These are phyloP conservation scores for Ischnus inquisitorius DNA, from an alignment of 2,888 invertebrate species.

Conservation along the genomic window DNA sequence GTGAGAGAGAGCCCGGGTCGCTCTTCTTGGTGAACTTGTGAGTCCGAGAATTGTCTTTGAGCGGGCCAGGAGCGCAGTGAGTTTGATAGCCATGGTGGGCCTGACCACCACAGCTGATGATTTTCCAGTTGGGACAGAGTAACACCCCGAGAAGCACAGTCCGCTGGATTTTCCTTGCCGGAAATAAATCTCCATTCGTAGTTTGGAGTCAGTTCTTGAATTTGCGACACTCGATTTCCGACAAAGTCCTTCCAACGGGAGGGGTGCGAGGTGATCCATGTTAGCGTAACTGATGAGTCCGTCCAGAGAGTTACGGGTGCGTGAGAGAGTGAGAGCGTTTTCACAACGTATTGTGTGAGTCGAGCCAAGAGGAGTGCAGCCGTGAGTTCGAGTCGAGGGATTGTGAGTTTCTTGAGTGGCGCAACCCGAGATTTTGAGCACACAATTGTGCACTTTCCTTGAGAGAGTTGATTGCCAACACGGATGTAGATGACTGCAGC, in stretches of 20 bases:
- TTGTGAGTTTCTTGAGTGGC: conserved; percentile 32
- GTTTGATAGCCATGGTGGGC: background rate
- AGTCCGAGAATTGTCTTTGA: background rate
- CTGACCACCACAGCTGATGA: too few relatives aligned
- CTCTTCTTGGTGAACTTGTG: background rate
- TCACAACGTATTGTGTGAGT: conserved; percentile 39
- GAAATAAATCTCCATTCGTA: conserved; percentile 17
- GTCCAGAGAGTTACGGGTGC: conserved; percentile 56
- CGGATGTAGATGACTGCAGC: conserved; percentile 42
- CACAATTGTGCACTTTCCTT: conserved; percentile 21
- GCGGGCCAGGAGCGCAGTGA: background rate
- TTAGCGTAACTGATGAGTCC: conserved; percentile 58
- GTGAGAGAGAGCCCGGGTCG: background rate
- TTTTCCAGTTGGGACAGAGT: too few relatives aligned
- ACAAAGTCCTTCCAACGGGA: background rate
- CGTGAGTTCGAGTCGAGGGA: too few relatives aligned
- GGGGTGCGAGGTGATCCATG: conserved; percentile 69
- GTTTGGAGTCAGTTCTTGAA: too few relatives aligned
- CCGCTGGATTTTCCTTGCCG: too few relatives aligned
- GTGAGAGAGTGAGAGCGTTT: background rate
- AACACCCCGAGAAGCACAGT: too few relatives aligned
- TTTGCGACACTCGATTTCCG: too few relatives aligned
- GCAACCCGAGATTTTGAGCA: conserved; percentile 44
- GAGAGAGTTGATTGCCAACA: conserved; percentile 30
- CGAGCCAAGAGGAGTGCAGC: background rate